Evolutionary conservation across 92 coral and sea anemone species (phyloP), one percentile per base, ranked within the genome.

Genomic region (Porites lobata): DNA sequence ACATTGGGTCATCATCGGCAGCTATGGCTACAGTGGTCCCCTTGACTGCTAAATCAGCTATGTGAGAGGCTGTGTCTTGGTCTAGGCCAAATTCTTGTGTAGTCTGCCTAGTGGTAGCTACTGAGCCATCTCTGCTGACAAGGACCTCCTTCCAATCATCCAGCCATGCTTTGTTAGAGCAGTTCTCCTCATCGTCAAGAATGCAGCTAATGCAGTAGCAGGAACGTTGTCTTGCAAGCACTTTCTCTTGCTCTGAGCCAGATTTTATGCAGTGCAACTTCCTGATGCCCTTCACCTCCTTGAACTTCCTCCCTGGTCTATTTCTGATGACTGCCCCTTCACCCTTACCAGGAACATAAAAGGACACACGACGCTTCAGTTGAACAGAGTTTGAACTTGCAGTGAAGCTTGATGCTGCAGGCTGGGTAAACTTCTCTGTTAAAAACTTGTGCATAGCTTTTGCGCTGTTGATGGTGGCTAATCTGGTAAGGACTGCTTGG

Each of bases 181-280:
- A 92, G 7, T 72, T 79, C 8, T 20, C 84, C 57, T 85, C 90
- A 18, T 84, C 92, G 2, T 78, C 91, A 19, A 5, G 38, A 51
- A 87, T 68, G 72, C 94, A 91, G 85, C 75, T 77, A 57, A 83
- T 47, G 73, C 91, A 91, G 81, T 86, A 82, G 66, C 94, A 86
- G 4, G 77, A 21, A 8, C 94, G 69, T 6, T 81, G 50, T 7
- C 94, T 4, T 4, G 71, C 78, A 53, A 69, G 72, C 64, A 83
- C 75, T 74, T 74, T 63, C 65, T 81, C 91, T 43, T 83, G 84
- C 32, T 87, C 78, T 3, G 81, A 71, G 11, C 86, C 70, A 8
- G 82, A 77, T 69, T 87, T 84, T 6, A 87, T 78, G 53, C 82
- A 82, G 72, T 91, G 92, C 7, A 82, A 15, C 78, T 87, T 70